These are phyloP conservation scores for Zenarchopterus dispar DNA, from an alignment of 2,797 vertebrate genomes.

Conservation along the genomic window DNA sequence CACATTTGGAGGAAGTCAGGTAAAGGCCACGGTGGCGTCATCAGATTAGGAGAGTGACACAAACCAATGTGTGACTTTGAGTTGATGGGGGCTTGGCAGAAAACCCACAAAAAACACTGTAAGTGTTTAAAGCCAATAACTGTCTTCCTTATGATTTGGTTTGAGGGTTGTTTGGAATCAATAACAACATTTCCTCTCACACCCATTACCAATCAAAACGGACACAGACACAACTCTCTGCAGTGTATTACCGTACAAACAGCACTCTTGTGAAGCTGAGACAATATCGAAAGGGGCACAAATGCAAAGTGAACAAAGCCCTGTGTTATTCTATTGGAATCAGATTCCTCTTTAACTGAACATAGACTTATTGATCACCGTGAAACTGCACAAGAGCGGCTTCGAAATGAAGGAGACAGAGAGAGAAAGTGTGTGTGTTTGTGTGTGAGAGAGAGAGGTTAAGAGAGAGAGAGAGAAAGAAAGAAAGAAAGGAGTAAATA, in stretches of 20 bases:
- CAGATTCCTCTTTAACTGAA: slow-evolving; percentile 81
- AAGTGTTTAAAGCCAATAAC: slow-evolving; percentile 1
- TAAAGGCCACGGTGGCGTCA: slow-evolving; percentile 72
- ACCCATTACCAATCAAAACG: slow-evolving; percentile 16
- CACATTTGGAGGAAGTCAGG: slow-evolving; percentile 88
- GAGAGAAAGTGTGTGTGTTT: neutral
- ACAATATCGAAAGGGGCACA: slow-evolving; percentile 52
- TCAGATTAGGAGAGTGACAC: slow-evolving; percentile 66
- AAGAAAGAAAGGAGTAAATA: slow-evolving; percentile 60
- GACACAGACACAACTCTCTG: slow-evolving; percentile 19
- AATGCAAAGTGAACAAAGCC: slow-evolving; percentile 71
- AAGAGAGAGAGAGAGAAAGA: neutral
- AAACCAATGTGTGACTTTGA: slow-evolving; percentile 54
- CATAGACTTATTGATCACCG: slow-evolving; percentile 75
- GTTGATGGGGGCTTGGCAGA: slow-evolving; percentile 28
- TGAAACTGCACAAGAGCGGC: slow-evolving; percentile 70
- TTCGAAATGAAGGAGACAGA: slow-evolving; percentile 60
- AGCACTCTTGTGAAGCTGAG: slow-evolving; percentile 43
- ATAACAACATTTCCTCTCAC: slow-evolving; percentile 33
- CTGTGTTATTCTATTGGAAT: slow-evolving; percentile 75
- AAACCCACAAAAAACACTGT: slow-evolving; percentile 11
- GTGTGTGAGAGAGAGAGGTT: neutral
- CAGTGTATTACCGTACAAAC: slow-evolving; percentile 37
- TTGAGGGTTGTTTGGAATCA: slow-evolving; percentile 32
- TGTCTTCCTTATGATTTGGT: slow-evolving; percentile 24